A percentile compares a stretch with the other conserved stretches of the same genome.
Conservation (phyloP, 2,888 invertebrate species). For the Hybos culiciformis region DNA sequence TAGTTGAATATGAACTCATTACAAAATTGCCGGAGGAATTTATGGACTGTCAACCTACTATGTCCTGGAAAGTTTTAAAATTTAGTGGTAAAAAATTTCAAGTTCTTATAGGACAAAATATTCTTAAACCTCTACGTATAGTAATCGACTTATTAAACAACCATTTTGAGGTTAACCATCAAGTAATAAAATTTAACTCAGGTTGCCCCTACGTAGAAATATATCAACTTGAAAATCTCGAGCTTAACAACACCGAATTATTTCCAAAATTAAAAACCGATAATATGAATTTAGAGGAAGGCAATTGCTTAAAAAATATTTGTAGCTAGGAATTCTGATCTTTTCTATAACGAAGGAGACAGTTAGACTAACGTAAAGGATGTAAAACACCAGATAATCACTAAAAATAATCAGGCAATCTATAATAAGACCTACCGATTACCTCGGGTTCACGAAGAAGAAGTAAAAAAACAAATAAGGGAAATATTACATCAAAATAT, state of each 20-base stretch:
- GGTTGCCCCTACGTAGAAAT: neutral
- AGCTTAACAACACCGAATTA: too few relatives aligned
- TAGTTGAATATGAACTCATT: neutral
- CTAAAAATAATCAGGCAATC: neutral
- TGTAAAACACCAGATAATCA: conserved; percentile 2
- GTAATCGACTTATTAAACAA: neutral
- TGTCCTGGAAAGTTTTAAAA: neutral
- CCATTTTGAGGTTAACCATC: neutral
- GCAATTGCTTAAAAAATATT: neutral
- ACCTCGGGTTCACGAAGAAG: neutral
- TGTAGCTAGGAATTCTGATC: conserved; percentile 1
- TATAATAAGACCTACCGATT: neutral
- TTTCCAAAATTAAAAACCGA: conserved; percentile 5
- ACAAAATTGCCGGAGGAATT: neutral
- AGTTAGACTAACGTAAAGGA: neutral
- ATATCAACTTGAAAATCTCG: too few relatives aligned
- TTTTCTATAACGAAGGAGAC: conserved; percentile 6
- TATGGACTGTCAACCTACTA: neutral
- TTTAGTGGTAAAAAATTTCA: neutral
- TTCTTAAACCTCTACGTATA: neutral
- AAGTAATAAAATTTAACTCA: neutral
- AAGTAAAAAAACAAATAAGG: conserved; percentile 4
- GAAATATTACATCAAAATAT: conserved; percentile 7
- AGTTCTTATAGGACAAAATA: neutral
- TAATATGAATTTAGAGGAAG: conserved; percentile 6